Evolutionary conservation across 2,888 invertebrate genomes (phyloP).

Genomic region (Acleris sparsana): DNA sequence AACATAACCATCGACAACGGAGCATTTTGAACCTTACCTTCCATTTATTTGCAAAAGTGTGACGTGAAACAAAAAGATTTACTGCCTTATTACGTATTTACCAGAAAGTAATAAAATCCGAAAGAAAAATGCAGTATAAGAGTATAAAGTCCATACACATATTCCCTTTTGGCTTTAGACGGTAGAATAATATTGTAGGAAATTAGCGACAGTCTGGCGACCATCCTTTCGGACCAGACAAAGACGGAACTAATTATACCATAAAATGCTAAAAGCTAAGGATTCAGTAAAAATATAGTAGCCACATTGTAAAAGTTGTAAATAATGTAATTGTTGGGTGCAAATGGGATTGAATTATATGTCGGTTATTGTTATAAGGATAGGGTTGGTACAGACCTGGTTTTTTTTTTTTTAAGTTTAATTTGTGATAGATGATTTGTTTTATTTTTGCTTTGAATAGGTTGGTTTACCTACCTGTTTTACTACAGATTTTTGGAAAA

Average conservation of each 20-base stretch:
- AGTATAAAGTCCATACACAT: background rate
- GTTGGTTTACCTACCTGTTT: no score
- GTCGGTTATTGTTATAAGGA: slow-evolving; percentile 51
- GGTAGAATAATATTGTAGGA: slow-evolving; percentile 38
- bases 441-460: no score
- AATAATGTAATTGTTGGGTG: slow-evolving; percentile 59
- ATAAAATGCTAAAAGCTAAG: slow-evolving; percentile 52
- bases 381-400: slow-evolving; percentile 52
- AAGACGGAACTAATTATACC: slow-evolving; percentile 65
- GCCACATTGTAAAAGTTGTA: slow-evolving; percentile 61
- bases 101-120: no score
- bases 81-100: slow-evolving; percentile 39
- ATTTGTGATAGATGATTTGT: no score
- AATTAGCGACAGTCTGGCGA: slow-evolving; percentile 46
- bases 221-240: slow-evolving; percentile 47
- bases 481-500: no score
- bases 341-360: slow-evolving; percentile 64
- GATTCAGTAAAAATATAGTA: slow-evolving; percentile 51
- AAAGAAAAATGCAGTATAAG: no score
- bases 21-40: no score
- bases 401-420: background rate
- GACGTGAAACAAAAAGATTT: slow-evolving; percentile 1
- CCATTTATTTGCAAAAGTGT: background rate
- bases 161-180: background rate
- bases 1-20: no score